A percentile compares a stretch with the other conserved stretches of the same genome.
Evolutionary conservation across 2,888 invertebrate species (phyloP).

Genomic region (Allacma fusca): DNA sequence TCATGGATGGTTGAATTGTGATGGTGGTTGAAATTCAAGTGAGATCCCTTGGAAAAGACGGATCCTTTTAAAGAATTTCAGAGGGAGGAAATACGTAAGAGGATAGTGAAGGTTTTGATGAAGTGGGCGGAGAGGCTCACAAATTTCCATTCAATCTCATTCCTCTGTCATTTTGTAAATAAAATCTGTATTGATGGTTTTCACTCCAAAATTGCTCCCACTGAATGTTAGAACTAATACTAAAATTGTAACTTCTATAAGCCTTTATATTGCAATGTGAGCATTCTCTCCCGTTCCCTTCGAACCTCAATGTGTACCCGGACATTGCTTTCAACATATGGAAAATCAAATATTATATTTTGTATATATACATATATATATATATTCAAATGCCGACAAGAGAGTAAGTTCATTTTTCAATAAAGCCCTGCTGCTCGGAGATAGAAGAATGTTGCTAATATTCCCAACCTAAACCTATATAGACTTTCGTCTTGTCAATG

Average conservation of each 20-base stretch:
- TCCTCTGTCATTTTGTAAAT: constrained; percentile 3
- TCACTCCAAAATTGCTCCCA: neutral
- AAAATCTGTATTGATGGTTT: constrained; percentile 13
- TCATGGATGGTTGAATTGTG: neutral
- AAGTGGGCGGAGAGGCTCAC: neutral
- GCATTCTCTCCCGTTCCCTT: neutral
- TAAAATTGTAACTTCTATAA: neutral
- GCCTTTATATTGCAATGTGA: too few species aligned
- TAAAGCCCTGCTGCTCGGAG: too few species aligned
- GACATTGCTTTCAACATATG: too few species aligned
- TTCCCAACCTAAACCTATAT: neutral
- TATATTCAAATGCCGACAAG: too few species aligned
- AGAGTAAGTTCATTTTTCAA: too few species aligned
- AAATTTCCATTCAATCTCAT: neutral
- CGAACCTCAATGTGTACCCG: too few species aligned
- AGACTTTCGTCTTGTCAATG: neutral
- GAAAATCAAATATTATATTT: too few species aligned
- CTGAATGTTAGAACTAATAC: neutral
- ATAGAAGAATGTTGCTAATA: constrained; percentile 6
- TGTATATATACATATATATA: too few species aligned
- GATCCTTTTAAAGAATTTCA: constrained; percentile 5
- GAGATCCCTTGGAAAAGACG: neutral
- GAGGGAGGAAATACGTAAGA: neutral
- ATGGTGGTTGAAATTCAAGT: neutral
- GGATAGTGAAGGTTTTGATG: neutral